These are phyloP conservation scores for Homarus gammarus DNA, from an alignment of 2,888 invertebrate species.

Conservation along the genomic window DNA sequence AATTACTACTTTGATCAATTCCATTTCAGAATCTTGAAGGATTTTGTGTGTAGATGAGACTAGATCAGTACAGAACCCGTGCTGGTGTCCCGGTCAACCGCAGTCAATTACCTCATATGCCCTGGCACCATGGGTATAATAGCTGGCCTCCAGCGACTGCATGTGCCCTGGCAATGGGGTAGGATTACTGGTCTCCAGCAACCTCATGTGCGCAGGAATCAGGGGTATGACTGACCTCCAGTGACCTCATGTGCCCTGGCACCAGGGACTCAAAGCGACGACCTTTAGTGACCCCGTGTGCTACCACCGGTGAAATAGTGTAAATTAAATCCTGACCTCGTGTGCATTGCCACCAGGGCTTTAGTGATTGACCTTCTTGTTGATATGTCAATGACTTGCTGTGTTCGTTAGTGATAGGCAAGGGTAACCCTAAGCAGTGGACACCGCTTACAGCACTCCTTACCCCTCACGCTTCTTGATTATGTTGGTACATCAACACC, in stretches of 20 bases:
- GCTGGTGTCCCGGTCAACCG: constrained; percentile 68
- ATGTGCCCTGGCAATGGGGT: neutral
- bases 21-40: constrained; percentile 72
- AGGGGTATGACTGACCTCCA: neutral
- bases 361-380: constrained; percentile 29
- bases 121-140: neutral
- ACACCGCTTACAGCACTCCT: constrained; percentile 53
- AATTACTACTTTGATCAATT: constrained; percentile 17
- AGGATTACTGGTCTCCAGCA: neutral
- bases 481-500: neutral
- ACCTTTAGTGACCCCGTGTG: neutral
- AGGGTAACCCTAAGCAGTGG: constrained; percentile 50
- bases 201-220: neutral
- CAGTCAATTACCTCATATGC: neutral
- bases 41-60: constrained; percentile 65
- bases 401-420: constrained; percentile 59
- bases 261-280: neutral
- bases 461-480: constrained; percentile 2
- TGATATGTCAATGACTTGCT: constrained; percentile 31
- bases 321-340: neutral
- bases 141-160: neutral
- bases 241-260: constrained; percentile 1
- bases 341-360: constrained; percentile 6
- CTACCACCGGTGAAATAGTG: neutral
- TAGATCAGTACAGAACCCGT: constrained; percentile 52